Conservation (phyloP, 2,797 vertebrate species). For the Coccyzus lansbergi region DNA sequence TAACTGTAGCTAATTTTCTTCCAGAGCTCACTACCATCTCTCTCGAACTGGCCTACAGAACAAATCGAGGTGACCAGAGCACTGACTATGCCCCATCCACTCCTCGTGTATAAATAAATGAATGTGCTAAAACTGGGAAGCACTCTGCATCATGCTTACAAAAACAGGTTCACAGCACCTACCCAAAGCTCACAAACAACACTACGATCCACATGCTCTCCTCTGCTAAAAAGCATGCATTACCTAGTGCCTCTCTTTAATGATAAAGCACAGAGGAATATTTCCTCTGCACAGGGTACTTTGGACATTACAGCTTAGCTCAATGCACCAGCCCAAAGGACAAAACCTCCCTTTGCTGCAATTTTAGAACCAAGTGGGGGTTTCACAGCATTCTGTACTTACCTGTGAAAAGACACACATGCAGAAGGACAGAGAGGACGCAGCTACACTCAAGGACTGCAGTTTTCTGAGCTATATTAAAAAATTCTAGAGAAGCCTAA, state of each 20-base stretch:
- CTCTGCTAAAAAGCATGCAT: background rate
- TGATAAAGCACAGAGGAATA: background rate
- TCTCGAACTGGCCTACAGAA: background rate
- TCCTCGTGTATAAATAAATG: accelerated
- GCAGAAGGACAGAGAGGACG: background rate
- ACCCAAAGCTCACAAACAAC: background rate
- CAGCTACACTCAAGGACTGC: background rate
- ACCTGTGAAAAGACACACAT: background rate
- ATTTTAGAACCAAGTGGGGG: background rate
- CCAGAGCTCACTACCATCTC: background rate
- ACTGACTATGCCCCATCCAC: accelerated
- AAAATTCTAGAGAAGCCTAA: background rate
- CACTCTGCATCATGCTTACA: background rate
- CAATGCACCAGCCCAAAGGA: accelerated
- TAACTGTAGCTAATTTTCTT: background rate
- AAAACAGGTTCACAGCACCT: background rate
- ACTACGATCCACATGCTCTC: accelerated
- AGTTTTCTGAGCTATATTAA: background rate
- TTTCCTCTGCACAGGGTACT: accelerated
- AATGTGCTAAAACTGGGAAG: background rate
- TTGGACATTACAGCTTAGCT: background rate
- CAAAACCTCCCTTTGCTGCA: background rate
- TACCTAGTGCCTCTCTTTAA: background rate
- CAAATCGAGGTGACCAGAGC: background rate
- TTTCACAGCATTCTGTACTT: background rate